A percentile compares a stretch with the other conserved stretches of the same genome.
phyloP scores from a whole-genome alignment of 2,888 invertebrate genomes.

The Phaedon cochleariae region DNA sequence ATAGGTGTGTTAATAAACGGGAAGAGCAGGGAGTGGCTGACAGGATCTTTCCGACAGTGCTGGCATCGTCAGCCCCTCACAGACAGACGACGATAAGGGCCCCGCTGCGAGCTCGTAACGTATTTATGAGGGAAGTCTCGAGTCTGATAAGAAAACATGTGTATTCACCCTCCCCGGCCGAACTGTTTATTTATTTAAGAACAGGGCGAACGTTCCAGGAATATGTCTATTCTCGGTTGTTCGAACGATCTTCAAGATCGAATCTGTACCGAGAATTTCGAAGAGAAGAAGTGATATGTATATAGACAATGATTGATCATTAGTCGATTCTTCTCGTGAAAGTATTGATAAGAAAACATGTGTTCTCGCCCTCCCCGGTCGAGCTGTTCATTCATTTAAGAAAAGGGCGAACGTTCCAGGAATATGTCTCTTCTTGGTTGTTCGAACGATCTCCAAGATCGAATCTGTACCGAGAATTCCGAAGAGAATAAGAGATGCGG shows the following conservation, averaged over 20 bases:
- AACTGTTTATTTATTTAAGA: constrained; percentile 35
- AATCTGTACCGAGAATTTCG: not conserved
- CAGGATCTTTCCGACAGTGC: not conserved
- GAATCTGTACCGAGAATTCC: not conserved
- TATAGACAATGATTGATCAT: no score
- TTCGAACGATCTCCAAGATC: not conserved
- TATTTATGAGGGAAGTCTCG: constrained; percentile 41
- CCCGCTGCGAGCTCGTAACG: constrained; percentile 39
- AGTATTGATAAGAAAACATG: constrained; percentile 34
- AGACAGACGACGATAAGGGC: constrained; percentile 2
- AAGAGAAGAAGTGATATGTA: no score
- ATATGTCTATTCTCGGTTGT: not conserved
- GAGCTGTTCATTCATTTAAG: constrained; percentile 35
- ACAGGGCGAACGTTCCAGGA: constrained; percentile 4
- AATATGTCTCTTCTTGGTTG: not conserved
- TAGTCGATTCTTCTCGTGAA: no score
- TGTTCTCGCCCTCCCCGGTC: constrained; percentile 33
- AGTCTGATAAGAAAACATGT: constrained; percentile 41
- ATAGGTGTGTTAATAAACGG: not conserved
- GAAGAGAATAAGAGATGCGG: no score
- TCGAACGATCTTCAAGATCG: not conserved
- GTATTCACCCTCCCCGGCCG: constrained; percentile 33
- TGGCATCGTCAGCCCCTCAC: not conserved
- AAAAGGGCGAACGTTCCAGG: constrained; percentile 5
- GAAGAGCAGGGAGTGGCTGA: constrained; percentile 8